Conservation (phyloP, 2,888 invertebrate genomes). For the Crioceris asparagi region DNA sequence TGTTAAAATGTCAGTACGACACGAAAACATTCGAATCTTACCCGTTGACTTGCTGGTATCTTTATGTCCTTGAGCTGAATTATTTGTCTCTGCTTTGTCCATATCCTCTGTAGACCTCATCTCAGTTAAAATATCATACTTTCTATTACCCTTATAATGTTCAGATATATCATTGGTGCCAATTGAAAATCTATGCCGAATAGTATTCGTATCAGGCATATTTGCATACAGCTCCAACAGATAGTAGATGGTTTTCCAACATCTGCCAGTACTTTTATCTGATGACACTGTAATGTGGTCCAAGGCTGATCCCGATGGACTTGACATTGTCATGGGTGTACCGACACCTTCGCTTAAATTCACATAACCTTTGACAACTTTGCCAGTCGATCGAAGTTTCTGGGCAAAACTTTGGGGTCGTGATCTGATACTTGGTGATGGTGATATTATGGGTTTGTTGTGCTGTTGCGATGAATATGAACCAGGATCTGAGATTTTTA, state of each 20-base stretch:
- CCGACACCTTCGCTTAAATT: conserved; percentile 67
- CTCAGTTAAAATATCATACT: conserved; percentile 47
- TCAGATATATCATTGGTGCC: conserved; percentile 54
- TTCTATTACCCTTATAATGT: conserved; percentile 51
- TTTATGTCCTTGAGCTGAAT: conserved; percentile 33
- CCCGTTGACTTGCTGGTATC: conserved; percentile 34
- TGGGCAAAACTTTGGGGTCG: conserved; percentile 84
- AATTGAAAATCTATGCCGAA: conserved; percentile 66
- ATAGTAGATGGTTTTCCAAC: conserved; percentile 92
- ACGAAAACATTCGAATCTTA: not conserved
- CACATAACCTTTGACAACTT: conserved; percentile 61
- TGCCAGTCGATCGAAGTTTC: conserved; percentile 73
- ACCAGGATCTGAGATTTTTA: conserved; percentile 36
- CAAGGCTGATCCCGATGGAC: conserved; percentile 48
- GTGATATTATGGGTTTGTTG: conserved; percentile 42
- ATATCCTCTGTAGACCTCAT: conserved; percentile 46
- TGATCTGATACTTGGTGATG: conserved; percentile 45
- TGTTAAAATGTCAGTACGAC: not conserved
- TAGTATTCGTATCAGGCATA: conserved; percentile 90
- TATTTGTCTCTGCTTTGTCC: conserved; percentile 41
- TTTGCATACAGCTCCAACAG: conserved; percentile 86
- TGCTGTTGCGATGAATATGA: conserved; percentile 31
- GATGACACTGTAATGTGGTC: conserved; percentile 42
- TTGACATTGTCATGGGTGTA: conserved; percentile 56
- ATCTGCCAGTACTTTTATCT: conserved; percentile 49